A percentile compares a stretch with the other conserved stretches of the same genome.
phyloP scores from a whole-genome alignment of 2,888 invertebrate species.

The Luperina testacea region DNA sequence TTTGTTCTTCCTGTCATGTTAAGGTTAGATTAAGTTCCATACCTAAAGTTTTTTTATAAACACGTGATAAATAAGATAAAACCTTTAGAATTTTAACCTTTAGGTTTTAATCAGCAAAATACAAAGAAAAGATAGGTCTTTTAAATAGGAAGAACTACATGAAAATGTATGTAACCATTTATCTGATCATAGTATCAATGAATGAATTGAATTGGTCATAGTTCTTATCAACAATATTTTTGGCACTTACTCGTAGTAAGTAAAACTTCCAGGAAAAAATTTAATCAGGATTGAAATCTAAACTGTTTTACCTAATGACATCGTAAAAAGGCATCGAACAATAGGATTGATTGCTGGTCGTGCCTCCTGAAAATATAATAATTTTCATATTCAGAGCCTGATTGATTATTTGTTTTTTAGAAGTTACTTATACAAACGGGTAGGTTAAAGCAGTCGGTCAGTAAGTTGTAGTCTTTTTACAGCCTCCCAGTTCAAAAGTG shows the following conservation, averaged over 20 bases:
- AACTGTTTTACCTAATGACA: background rate
- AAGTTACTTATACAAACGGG: background rate
- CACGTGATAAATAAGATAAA: no score
- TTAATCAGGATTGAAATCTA: background rate
- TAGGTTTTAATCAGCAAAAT: no score
- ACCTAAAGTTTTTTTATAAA: background rate
- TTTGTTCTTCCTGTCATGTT: constrained; percentile 16
- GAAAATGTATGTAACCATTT: constrained; percentile 14
- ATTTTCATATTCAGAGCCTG: background rate
- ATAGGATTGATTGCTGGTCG: no score
- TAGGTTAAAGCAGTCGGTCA: background rate
- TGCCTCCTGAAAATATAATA: background rate
- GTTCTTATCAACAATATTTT: constrained; percentile 23
- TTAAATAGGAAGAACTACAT: constrained; percentile 3
- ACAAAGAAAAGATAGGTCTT: no score
- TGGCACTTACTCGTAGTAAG: background rate
- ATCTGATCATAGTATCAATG: constrained; percentile 27
- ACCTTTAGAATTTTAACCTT: no score
- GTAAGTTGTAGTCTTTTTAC: background rate
- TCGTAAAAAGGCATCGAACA: background rate
- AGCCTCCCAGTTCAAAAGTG: constrained; percentile 18
- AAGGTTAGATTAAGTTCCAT: background rate
- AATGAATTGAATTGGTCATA: constrained; percentile 30
- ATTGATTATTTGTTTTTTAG: background rate
- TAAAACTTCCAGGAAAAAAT: constrained; percentile 26